phyloP scores from a whole-genome alignment of 2,888 invertebrate genomes.

The Dioctria rufipes region DNA sequence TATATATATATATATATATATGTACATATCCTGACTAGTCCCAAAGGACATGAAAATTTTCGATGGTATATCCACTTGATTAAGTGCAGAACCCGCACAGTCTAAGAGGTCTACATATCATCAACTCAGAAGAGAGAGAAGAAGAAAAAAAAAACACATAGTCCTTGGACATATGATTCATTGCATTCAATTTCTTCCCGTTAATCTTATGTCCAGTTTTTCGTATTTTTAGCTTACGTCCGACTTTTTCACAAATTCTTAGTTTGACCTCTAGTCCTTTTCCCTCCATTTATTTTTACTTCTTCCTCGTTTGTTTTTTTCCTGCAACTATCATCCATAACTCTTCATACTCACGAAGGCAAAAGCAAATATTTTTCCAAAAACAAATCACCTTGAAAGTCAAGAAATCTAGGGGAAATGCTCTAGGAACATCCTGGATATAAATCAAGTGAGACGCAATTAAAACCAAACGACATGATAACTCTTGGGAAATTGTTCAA shows the following conservation, averaged over 20 bases:
- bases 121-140: slow-evolving; percentile 8
- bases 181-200: slow-evolving; percentile 33
- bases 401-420: slow-evolving; percentile 32
- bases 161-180: slow-evolving; percentile 44
- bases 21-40: not conserved
- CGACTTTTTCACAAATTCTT: not conserved
- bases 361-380: slow-evolving; percentile 3
- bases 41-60: not conserved
- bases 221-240: not conserved
- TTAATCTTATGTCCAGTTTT: slow-evolving; percentile 28
- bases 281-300: not conserved
- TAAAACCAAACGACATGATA: slow-evolving; percentile 8
- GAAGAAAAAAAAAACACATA: not conserved
- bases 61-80: slow-evolving; percentile 31
- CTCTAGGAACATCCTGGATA: slow-evolving; percentile 21
- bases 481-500: not conserved
- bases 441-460: slow-evolving; percentile 39
- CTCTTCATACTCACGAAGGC: not conserved
- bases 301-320: no score
- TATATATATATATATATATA: no score
- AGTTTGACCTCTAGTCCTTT: not conserved
- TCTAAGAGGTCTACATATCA: slow-evolving; percentile 25
- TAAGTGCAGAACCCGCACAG: slow-evolving; percentile 29
- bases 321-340: not conserved
- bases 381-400: slow-evolving; percentile 34